Percentiles rank a stretch among this genome's conserved stretches.
These are phyloP conservation scores for Thymelicus lineola DNA, from an alignment of 2,888 invertebrate genomes.

Conservation along the genomic window DNA sequence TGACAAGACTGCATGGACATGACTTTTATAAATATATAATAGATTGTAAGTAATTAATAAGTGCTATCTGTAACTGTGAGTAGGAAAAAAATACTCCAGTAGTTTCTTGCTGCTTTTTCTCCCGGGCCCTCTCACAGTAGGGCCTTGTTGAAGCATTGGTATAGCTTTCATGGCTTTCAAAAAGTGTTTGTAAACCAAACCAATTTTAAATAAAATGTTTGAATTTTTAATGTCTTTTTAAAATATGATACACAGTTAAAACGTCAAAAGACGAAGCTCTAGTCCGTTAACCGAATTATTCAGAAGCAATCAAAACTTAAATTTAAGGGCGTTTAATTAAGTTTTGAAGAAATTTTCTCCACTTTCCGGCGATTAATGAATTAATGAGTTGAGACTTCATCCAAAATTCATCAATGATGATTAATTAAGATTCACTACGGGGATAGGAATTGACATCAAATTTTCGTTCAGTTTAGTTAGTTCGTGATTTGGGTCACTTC, in stretches of 20 bases:
- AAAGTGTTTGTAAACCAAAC: too few relatives aligned
- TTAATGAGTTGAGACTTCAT: constrained; percentile 45
- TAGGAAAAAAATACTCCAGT: too few relatives aligned
- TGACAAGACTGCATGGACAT: too few relatives aligned
- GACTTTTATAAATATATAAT: too few relatives aligned
- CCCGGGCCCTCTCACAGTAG: too few relatives aligned
- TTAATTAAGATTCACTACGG: constrained; percentile 30
- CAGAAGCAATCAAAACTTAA: constrained; percentile 5
- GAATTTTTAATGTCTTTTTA: too few relatives aligned
- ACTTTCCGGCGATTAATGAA: constrained; percentile 45
- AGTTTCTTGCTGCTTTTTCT: too few relatives aligned
- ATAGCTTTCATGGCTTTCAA: too few relatives aligned
- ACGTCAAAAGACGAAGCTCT: background rate
- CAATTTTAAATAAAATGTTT: too few relatives aligned
- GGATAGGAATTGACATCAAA: background rate
- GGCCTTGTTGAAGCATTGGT: too few relatives aligned
- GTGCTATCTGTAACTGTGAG: too few relatives aligned
- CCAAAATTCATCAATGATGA: constrained; percentile 48
- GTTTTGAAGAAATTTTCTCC: constrained; percentile 42
- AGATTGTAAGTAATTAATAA: too few relatives aligned
- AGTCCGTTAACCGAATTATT: background rate
- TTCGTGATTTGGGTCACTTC: background rate
- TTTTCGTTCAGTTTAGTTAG: background rate
- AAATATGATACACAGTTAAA: background rate
- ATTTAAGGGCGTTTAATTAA: constrained; percentile 37